These are phyloP conservation scores for Drosophila nigricruria DNA, from an alignment of 2,888 invertebrate genomes.

Conservation along the genomic window DNA sequence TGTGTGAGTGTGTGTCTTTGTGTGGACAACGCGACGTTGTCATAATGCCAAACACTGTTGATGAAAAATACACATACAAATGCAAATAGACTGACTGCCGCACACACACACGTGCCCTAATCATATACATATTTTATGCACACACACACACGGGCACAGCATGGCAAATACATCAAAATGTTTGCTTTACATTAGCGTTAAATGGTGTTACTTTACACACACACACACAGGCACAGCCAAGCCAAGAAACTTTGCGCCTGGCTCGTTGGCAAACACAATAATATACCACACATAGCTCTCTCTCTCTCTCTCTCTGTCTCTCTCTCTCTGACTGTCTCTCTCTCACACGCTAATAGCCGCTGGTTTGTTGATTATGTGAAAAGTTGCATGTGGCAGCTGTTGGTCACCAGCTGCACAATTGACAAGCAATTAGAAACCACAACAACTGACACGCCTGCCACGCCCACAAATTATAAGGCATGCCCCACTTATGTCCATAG, in stretches of 20 bases:
- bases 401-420: constrained; percentile 47
- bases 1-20: constrained; percentile 9
- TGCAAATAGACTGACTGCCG: constrained; percentile 51
- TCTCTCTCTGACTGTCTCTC: neutral
- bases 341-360: neutral
- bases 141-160: constrained; percentile 29
- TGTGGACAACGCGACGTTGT: constrained; percentile 52
- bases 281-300: neutral
- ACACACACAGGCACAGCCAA: constrained; percentile 35
- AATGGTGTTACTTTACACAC: constrained; percentile 71
- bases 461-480: constrained; percentile 9
- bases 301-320: neutral
- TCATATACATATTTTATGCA: constrained; percentile 8
- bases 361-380: constrained; percentile 51
- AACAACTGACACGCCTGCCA: constrained; percentile 19
- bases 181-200: constrained; percentile 83
- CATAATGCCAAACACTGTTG: constrained; percentile 67
- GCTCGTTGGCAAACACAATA: constrained; percentile 51
- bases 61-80: constrained; percentile 73
- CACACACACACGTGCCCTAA: constrained; percentile 11
- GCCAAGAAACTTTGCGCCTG: constrained; percentile 49
- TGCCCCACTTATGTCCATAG: neutral
- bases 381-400: constrained; percentile 57
- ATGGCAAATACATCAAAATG: constrained; percentile 77
- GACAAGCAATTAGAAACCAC: constrained; percentile 70